Base-by-base conservation (phyloP, 2,113 vertebrate genomes). In the Dipodomys ordii region DNA sequence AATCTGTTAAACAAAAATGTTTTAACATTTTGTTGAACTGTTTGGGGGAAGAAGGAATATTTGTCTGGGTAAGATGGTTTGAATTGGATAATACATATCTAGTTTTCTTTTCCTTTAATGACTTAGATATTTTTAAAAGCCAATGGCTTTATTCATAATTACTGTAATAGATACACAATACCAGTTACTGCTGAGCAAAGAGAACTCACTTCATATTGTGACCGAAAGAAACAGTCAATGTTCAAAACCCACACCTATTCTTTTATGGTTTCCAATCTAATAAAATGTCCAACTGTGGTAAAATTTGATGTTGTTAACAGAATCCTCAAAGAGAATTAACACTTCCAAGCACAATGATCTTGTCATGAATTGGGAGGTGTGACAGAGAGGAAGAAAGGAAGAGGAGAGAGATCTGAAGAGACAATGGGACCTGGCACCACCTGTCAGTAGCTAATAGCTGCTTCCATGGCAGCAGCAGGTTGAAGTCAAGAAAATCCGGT, bases 391-490 rank as follows among this genome's bases (percentile, higher is more conserved):
- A 32, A 19, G 22, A 11, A 22, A 79, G 16, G 46, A 71, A 76
- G 7, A 22, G 71, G 23, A 87, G 39, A 88, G 49, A 78, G 9
- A 22, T 28, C 46, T 82, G 30, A 77, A 77, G 83, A 80, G 44
- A 92, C 93, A 78, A 46, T 88, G 57, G 74, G 28, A 32, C 68
- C 69, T 60, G 82, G 18, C 74, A 94, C 73, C 89, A 77, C 86
- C 93, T 96, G 95, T 79, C 87, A 28, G n/a, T 15, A 68, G 81
- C 57, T 96, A 89, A 97, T 93, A 79, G 64, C 30, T 87, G 92
- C 86, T 94, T 95, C 92, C 87, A 85, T 87, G 85, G 91, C 78
- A 94, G 94, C 94, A 91, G 89, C 93, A 97, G 94, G 91, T 93
- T 95, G 83, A 79, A 93, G 82, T 96, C 82, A 96, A 95, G 94